These are phyloP conservation scores for Crotalus adamanteus DNA, from an alignment of 2,797 vertebrate genomes.

Conservation along the genomic window DNA sequence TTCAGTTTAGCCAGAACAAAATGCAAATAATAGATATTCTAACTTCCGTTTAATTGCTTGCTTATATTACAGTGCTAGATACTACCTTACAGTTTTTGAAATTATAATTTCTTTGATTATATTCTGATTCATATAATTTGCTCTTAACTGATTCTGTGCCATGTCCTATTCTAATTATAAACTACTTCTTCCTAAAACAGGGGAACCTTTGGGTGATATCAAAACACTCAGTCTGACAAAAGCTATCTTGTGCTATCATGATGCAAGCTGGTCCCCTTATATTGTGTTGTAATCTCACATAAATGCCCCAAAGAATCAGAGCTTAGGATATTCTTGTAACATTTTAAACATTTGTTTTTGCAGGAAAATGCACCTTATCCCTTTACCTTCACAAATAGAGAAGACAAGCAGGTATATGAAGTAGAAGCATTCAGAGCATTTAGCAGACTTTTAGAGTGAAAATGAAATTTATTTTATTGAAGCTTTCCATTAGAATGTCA, in stretches of 20 bases:
- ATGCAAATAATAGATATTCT: neutral
- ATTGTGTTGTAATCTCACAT: neutral
- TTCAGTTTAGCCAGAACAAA: neutral
- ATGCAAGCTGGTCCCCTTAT: neutral
- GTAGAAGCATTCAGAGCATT: neutral
- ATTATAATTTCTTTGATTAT: neutral
- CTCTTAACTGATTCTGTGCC: neutral
- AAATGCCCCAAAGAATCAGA: neutral
- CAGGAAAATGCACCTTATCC: neutral
- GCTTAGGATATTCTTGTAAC: neutral
- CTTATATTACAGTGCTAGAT: neutral
- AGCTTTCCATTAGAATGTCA: neutral
- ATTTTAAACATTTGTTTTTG: neutral
- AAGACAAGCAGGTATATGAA: neutral
- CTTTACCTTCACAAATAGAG: neutral
- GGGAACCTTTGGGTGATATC: neutral
- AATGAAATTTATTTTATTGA: neutral
- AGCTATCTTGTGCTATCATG: neutral
- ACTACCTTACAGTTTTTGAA: neutral
- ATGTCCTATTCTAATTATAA: neutral
- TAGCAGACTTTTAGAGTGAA: neutral
- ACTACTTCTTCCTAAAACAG: neutral
- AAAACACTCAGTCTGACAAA: neutral
- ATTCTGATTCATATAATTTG: neutral
- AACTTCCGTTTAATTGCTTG: neutral